Conservation (phyloP, 2,797 vertebrate species). For the Bryconaethiops microstoma region DNA sequence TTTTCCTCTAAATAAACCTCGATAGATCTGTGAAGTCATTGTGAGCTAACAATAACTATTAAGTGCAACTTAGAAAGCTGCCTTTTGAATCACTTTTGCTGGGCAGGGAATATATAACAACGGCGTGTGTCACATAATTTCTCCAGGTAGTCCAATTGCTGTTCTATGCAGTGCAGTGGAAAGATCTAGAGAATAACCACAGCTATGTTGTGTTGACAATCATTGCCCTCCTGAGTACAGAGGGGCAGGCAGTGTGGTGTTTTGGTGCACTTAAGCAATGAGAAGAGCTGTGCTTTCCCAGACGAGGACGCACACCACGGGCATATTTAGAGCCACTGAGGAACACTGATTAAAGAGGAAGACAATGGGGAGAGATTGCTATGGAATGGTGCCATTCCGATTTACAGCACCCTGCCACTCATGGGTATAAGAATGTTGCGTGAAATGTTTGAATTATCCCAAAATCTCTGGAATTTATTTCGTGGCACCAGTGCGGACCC, state of each 20-base stretch:
- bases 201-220: slow-evolving; percentile 61
- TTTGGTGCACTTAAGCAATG: slow-evolving; percentile 65
- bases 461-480: slow-evolving; percentile 83
- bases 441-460: slow-evolving; percentile 81
- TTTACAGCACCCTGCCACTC: slow-evolving; percentile 71
- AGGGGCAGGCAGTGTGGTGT: slow-evolving; percentile 33
- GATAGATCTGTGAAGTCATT: no score
- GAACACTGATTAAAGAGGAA: slow-evolving; percentile 81
- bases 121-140: not conserved
- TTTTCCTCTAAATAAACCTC: no score
- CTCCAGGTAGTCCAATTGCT: not conserved
- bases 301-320: slow-evolving; percentile 78
- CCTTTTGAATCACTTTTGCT: not conserved
- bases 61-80: not conserved
- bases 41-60: no score
- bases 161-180: not conserved
- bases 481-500: slow-evolving; percentile 77
- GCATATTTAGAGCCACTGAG: slow-evolving; percentile 76
- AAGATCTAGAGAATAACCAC: slow-evolving; percentile 14
- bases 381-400: slow-evolving; percentile 78
- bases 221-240: not conserved
- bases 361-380: slow-evolving; percentile 78
- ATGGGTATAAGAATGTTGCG: slow-evolving; percentile 74
- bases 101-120: not conserved
- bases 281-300: slow-evolving; percentile 80